Percentiles rank a stretch among this genome's conserved stretches.
Conservation (phyloP, 2,888 invertebrate genomes). For the Escarpia spicata region DNA sequence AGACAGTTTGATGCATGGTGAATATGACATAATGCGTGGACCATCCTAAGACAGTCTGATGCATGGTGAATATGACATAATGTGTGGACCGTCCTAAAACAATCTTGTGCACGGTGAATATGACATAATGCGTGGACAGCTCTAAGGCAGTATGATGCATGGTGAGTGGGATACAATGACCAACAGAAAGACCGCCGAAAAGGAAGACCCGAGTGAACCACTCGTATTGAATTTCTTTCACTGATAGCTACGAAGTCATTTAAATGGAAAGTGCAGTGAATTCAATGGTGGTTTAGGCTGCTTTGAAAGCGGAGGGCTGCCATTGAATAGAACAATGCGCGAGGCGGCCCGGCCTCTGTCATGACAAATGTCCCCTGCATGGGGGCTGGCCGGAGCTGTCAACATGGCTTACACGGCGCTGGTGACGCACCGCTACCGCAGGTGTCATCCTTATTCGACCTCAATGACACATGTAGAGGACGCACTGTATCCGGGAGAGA, state of each 20-base stretch:
- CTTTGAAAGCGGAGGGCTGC: background rate
- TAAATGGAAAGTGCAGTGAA: slow-evolving; percentile 12
- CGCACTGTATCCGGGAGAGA: background rate
- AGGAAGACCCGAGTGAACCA: background rate
- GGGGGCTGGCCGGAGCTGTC: background rate
- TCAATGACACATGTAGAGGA: background rate
- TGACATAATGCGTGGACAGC: background rate
- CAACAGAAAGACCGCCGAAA: background rate
- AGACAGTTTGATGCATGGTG: too few relatives aligned
- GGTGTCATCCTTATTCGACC: slow-evolving; percentile 1
- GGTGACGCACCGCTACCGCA: slow-evolving; percentile 9
- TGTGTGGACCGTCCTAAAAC: too few relatives aligned
- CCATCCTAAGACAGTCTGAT: too few relatives aligned
- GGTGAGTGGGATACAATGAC: background rate
- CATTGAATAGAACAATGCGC: background rate
- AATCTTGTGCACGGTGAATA: too few relatives aligned
- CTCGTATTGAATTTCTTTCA: background rate
- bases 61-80: too few relatives aligned
- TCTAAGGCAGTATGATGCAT: background rate
- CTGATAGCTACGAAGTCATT: slow-evolving; percentile 4
- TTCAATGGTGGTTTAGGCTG: background rate
- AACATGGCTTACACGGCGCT: background rate
- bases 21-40: too few relatives aligned
- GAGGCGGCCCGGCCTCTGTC: background rate
- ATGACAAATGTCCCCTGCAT: background rate